These are phyloP conservation scores for Porites lobata DNA, from an alignment of 92 coral and sea anemone species.

Conservation along the genomic window DNA sequence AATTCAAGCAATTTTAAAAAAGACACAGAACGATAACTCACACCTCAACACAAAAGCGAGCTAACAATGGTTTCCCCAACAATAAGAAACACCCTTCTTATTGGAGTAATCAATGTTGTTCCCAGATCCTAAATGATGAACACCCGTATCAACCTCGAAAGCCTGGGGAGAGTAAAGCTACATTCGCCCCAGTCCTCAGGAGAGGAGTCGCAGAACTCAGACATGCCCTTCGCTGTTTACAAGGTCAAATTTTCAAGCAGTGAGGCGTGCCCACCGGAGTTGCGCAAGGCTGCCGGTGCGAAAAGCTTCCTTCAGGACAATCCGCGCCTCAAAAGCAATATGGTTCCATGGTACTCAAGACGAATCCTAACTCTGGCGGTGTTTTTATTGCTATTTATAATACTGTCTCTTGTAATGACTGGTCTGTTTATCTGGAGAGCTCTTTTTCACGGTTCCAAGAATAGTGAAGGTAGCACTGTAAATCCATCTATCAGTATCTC, in stretches of 20 bases:
- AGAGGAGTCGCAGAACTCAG: conserved; percentile 30
- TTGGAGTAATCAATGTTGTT: conserved; percentile 15
- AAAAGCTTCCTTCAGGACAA: conserved; percentile 73
- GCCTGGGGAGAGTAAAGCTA: conserved; percentile 7
- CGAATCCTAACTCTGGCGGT: conserved; percentile 64
- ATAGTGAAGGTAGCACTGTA: neutral
- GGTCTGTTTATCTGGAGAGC: conserved; percentile 89
- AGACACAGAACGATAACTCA: too few species aligned
- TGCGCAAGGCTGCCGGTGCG: conserved; percentile 59
- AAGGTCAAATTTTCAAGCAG: conserved; percentile 35
- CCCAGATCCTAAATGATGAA: conserved; percentile 26
- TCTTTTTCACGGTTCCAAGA: neutral
- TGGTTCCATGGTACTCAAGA: conserved; percentile 81
- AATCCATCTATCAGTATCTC: neutral
- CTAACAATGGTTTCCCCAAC: neutral
- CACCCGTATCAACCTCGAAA: neutral
- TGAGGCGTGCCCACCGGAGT: conserved; percentile 68
- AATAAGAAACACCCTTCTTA: neutral
- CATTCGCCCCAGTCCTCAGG: conserved; percentile 41
- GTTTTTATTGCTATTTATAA: conserved; percentile 75
- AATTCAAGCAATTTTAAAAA: too few species aligned
- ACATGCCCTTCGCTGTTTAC: conserved; percentile 45
- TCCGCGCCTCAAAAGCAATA: conserved; percentile 43
- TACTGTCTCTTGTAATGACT: conserved; percentile 85
- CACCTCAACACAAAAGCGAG: too few species aligned